Evolutionary conservation across 2,888 invertebrate genomes (phyloP).

Genomic region (Scaeva pyrastri): DNA sequence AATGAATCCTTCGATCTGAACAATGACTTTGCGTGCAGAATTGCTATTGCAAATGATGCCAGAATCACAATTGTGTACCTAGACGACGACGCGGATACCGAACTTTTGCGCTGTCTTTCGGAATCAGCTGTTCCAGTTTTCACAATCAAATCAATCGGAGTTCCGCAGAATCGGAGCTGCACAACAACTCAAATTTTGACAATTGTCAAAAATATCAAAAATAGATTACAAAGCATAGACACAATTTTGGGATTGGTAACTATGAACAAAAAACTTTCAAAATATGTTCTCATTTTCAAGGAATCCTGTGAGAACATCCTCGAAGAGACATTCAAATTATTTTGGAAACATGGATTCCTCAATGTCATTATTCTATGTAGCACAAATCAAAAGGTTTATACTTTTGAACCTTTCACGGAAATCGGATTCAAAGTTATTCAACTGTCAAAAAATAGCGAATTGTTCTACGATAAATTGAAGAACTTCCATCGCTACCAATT

Average conservation of each 20-base stretch:
- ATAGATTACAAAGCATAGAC: slow-evolving; percentile 20
- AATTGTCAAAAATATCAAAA: not conserved
- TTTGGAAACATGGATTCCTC: slow-evolving; percentile 79
- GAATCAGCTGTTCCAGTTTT: slow-evolving; percentile 19
- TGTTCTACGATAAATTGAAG: slow-evolving; percentile 79
- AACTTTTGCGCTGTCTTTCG: slow-evolving; percentile 42
- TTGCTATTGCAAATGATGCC: slow-evolving; percentile 33
- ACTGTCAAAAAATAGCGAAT: slow-evolving; percentile 13
- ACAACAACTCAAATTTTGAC: slow-evolving; percentile 49
- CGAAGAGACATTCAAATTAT: slow-evolving; percentile 74
- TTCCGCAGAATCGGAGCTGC: not conserved
- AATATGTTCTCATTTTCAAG: slow-evolving; percentile 80
- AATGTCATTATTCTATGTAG: slow-evolving; percentile 78
- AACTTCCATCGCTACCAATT: slow-evolving; percentile 78
- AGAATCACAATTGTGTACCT: slow-evolving; percentile 49
- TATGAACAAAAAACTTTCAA: slow-evolving; percentile 78
- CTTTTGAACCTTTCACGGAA: slow-evolving; percentile 79
- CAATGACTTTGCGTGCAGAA: slow-evolving; percentile 36
- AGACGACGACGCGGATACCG: slow-evolving; percentile 34
- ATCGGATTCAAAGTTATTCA: slow-evolving; percentile 76
- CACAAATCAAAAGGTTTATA: slow-evolving; percentile 67
- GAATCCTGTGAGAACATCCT: slow-evolving; percentile 73
- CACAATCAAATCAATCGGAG: not conserved
- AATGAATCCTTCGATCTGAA: not conserved
- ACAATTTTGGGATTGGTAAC: not conserved